Conservation (phyloP, 2,797 vertebrate genomes). For the Anguilla anguilla region DNA sequence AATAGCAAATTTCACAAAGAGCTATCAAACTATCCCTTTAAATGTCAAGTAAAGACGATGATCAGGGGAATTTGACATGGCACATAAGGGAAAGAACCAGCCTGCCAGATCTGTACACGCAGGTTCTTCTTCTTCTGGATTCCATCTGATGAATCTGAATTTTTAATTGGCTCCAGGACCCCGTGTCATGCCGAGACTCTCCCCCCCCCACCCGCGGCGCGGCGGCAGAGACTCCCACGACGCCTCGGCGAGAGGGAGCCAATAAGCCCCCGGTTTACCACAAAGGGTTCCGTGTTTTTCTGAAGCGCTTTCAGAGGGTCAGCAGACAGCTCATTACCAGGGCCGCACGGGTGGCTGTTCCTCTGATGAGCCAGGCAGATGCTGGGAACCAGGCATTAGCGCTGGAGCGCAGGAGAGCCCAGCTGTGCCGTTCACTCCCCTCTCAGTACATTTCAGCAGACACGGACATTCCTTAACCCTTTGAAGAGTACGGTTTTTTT, state of each 20-base stretch:
- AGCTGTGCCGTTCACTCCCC: background rate
- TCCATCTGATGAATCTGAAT: background rate
- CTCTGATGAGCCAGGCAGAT: background rate
- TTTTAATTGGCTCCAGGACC: background rate
- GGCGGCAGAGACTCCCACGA: conserved; percentile 16
- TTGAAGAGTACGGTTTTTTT: background rate
- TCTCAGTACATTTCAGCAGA: background rate
- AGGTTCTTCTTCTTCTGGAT: background rate
- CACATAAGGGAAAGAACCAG: background rate
- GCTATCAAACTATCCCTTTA: background rate
- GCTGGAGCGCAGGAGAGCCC: background rate
- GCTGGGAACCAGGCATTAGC: background rate
- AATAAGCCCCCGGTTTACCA: background rate
- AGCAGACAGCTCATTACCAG: conserved; percentile 23
- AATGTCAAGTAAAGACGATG: background rate
- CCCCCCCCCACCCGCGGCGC: background rate
- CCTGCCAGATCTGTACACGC: conserved; percentile 8
- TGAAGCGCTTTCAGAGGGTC: conserved; percentile 23
- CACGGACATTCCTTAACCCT: background rate
- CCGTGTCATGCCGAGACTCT: conserved; percentile 1
- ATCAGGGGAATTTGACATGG: background rate
- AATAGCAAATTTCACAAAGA: no score
- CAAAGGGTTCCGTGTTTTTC: background rate
- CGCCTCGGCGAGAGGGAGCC: conserved; percentile 6
- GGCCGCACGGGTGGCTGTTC: background rate